These are phyloP conservation scores for Helicoverpa zea DNA, from an alignment of 1,140 invertebrate genomes.

Conservation along the genomic window DNA sequence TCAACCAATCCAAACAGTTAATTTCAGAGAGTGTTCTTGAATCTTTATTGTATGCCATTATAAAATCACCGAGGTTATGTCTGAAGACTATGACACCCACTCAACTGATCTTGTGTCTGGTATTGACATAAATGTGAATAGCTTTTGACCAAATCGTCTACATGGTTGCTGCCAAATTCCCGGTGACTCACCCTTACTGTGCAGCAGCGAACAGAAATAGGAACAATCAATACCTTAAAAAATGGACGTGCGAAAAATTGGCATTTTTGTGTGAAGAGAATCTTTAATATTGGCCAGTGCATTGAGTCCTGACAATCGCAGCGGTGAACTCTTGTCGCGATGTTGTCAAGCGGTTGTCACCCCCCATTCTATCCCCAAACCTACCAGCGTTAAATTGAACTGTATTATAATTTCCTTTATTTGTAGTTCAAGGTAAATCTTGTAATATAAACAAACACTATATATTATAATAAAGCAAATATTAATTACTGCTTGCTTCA, in stretches of 20 bases:
- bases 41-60: too few species aligned
- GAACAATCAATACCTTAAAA: not conserved
- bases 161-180: not conserved
- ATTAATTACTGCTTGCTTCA: conserved; percentile 1
- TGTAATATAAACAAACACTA: not conserved
- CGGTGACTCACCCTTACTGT: not conserved
- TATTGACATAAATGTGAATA: not conserved
- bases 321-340: not conserved
- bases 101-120: not conserved
- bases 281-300: not conserved
- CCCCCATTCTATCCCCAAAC: not conserved
- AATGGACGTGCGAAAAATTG: not conserved
- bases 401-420: too few species aligned
- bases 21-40: not conserved
- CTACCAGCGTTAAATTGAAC: not conserved
- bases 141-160: not conserved
- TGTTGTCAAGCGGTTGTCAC: not conserved
- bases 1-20: not conserved
- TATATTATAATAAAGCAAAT: not conserved
- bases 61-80: not conserved
- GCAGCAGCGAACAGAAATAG: not conserved
- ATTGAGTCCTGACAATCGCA: not conserved
- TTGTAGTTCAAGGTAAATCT: too few species aligned
- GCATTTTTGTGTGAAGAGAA: not conserved
- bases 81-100: not conserved